Evolutionary conservation across 2,797 vertebrate genomes (phyloP), one percentile per base, ranked within the genome.

Genomic region (Lacerta agilis): DNA sequence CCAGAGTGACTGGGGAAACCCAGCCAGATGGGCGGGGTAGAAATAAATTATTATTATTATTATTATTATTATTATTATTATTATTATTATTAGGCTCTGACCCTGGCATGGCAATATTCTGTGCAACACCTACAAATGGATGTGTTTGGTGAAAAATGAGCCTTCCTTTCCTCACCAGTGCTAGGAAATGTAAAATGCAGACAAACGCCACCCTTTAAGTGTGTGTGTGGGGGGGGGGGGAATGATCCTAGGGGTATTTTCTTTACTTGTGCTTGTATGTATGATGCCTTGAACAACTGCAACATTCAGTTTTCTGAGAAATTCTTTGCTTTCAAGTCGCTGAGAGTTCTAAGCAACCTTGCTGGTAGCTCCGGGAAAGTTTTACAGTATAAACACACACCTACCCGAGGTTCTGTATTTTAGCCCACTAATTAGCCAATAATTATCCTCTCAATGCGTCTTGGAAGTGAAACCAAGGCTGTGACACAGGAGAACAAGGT

Each of bases 361-460:
- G 90, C 85, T 64, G n/a, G 87, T 86, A 90, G 33, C 58, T 86
- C 43, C 76, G 15, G 83, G 25, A 8, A 17, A 76, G n/a, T 1
- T 82, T 93, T 85, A 36, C 17, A n/a, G 9, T 43, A n/a, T 72
- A 89, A 88, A 7, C 38, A 87, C 38, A 87, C 41, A 38, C 73
- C 64, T 33, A 33, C 41, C 75, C 29, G 55, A 27, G 17, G 76
- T 33, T 77, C 17, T 13, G 27, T 49, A 49, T 81, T 88, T 86
- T 77, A 83, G 83, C 15, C 38, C 87, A 76, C 84, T 88, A 83
- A 55, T 87, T 90, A 76, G 27, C 6, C 18, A 1, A 20, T 87
- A 91, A 83, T 67, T 72, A 75, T 20, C n/a, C 0, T 0, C 79
- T 88, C 71, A 76, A 55, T 85, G 55, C 33, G 23, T 29, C 11